A percentile compares a stretch with the other conserved stretches of the same genome.
Conservation (phyloP, 2,888 invertebrate genomes). For the Troides helena region DNA sequence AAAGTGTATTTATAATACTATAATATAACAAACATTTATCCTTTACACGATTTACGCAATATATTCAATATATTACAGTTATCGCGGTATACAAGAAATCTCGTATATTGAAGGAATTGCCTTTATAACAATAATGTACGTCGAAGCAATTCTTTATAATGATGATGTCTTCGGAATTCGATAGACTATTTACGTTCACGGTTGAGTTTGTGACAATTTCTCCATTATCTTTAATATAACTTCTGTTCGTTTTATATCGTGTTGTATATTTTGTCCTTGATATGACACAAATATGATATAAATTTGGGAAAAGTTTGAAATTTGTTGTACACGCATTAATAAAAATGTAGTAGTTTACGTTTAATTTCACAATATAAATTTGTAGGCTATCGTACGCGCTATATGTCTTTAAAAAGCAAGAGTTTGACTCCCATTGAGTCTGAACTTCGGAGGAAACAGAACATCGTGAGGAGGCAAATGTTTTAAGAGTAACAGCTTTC, state of each 20-base stretch:
- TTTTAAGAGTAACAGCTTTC: too few relatives aligned
- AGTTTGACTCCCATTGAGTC: too few relatives aligned
- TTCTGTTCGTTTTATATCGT: not conserved
- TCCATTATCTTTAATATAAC: not conserved
- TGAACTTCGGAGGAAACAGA: too few relatives aligned
- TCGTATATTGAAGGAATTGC: not conserved
- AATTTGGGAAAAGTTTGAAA: not conserved
- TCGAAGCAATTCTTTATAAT: slow-evolving; percentile 36
- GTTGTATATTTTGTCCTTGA: not conserved
- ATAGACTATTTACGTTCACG: slow-evolving; percentile 64
- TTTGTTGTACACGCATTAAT: not conserved
- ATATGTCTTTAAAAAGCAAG: too few relatives aligned
- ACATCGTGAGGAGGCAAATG: too few relatives aligned
- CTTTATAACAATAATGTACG: slow-evolving; percentile 27
- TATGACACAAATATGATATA: not conserved
- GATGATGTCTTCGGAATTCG: slow-evolving; percentile 52
- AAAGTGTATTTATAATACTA: too few relatives aligned
- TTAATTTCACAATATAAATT: too few relatives aligned
- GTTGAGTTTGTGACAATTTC: slow-evolving; percentile 44
- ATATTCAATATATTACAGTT: slow-evolving; percentile 13
- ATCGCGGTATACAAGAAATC: not conserved
- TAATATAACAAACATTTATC: too few relatives aligned
- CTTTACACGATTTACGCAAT: not conserved
- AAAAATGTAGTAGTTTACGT: too few relatives aligned
- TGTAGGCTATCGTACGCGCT: too few relatives aligned